phyloP scores from a whole-genome alignment of 2,888 invertebrate species.

The Prosapia bicincta region DNA sequence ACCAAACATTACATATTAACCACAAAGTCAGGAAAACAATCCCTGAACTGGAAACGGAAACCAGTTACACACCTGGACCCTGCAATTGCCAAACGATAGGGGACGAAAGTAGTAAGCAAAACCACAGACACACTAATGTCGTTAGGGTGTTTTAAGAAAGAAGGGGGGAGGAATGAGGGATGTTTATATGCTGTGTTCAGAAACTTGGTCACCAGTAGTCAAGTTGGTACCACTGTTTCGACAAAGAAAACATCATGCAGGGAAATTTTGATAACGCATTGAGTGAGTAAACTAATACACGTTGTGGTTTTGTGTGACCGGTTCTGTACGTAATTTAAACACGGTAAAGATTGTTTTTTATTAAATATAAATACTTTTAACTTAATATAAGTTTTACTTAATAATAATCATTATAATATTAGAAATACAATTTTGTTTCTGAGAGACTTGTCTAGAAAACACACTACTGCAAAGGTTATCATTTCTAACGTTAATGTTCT shows the following conservation, averaged over 20 bases:
- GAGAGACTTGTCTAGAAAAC: too few species aligned
- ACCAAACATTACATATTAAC: too few species aligned
- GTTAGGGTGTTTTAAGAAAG: not conserved
- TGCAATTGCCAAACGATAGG: not conserved
- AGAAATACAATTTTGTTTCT: too few species aligned
- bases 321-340: too few species aligned
- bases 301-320: too few species aligned
- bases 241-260: not conserved
- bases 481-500: too few species aligned
- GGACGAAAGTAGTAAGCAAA: not conserved
- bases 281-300: not conserved
- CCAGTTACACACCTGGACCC: not conserved
- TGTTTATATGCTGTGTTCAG: not conserved
- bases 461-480: too few species aligned
- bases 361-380: too few species aligned
- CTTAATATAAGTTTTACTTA: too few species aligned
- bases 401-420: too few species aligned
- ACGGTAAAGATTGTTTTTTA: too few species aligned
- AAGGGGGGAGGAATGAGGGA: not conserved
- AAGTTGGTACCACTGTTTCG: not conserved
- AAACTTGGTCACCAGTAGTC: not conserved
- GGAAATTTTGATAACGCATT: not conserved
- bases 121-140: constrained; percentile 2
- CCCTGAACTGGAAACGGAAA: not conserved
- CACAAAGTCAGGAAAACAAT: not conserved